Conservation (phyloP, 2,113 vertebrate genomes). For the Rhinopomastus cyanomelas region DNA sequence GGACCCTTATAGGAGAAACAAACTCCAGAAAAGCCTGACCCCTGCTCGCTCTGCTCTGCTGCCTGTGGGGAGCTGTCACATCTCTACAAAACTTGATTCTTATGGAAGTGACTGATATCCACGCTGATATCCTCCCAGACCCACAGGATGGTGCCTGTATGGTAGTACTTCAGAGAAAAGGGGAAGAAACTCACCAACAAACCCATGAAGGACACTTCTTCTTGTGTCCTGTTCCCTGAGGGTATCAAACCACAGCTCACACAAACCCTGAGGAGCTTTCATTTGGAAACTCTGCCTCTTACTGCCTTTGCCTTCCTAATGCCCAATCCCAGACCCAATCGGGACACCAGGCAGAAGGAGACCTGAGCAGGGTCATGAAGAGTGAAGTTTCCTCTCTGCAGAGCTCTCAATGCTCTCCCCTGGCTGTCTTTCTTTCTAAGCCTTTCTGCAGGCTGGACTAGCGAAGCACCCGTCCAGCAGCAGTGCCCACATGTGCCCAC, state of each 20-base stretch:
- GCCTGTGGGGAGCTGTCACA: not conserved
- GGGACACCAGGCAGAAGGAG: not conserved
- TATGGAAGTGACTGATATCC: not conserved
- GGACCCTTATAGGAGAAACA: fast-evolving
- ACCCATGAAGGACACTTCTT: not conserved
- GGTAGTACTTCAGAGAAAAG: not conserved
- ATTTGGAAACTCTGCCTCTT: not conserved
- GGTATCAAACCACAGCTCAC: not conserved
- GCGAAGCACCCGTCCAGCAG: not conserved
- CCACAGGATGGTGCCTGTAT: fast-evolving
- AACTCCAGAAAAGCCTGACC: not conserved
- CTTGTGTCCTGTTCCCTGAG: not conserved
- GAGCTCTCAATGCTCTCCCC: not conserved
- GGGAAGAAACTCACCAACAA: not conserved
- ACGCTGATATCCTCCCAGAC: not conserved
- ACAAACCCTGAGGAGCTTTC: not conserved
- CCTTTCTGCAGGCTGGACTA: not conserved
- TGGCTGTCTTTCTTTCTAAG: not conserved
- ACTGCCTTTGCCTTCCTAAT: not conserved
- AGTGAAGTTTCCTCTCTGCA: not conserved
- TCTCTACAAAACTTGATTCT: not conserved
- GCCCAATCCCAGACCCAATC: not conserved
- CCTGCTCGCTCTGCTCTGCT: not conserved
- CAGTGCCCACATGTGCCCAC: not conserved
- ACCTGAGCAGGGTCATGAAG: not conserved